Base-by-base conservation (phyloP, 2,797 vertebrate species). In the Serranus cabrilla region DNA sequence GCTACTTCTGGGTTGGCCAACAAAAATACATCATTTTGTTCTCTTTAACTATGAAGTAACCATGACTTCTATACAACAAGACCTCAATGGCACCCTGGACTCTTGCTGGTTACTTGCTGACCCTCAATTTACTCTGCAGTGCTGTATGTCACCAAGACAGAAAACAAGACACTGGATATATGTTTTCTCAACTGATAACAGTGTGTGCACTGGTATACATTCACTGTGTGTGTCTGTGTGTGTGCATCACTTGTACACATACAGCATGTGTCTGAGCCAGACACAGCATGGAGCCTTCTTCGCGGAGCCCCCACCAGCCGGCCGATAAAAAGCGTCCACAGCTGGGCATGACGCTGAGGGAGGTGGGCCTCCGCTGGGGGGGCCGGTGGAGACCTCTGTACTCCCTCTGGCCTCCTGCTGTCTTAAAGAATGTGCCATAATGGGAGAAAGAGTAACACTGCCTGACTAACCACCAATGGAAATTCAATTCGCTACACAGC, bases 1-100 rank as follows among this genome's bases (percentile, higher is more conserved):
- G 27, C 27, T 27, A 27, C 1, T 3, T 27, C 27, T 6, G 6
- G 27, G 27, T 27, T 27, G 3, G 27, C 27, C 27, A 3, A 27
- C 27, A 27, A 27, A 27, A 27, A 27, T 27, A 27, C 3, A 27
- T 27, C 3, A 27, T 27, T 27, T 27, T 6, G 6, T 27, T 27
- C 27, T 6, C 27, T 27, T 3, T 6, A 27, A 27, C 27, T 27
- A 6, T 27, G 27, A 6, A 68, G 87, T 89, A 89, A 78, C 87
- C 85, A 91, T 81, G 83, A 89, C 86, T 87, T 91, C 83, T 57
- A 40, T 52, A 77, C 77, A 83, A 77, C 49, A 69, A 67, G 74
- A 81, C 79, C 39, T 74, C 49, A 6, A 47, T 74, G 66, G 37
- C 78, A 66, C 63, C 67, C 57, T 45, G 51, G 71, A 63, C 64